Evolutionary conservation across 2,113 vertebrate species (phyloP), one percentile per base, ranked within the genome.

Genomic region (Chlamydotis undulata): DNA sequence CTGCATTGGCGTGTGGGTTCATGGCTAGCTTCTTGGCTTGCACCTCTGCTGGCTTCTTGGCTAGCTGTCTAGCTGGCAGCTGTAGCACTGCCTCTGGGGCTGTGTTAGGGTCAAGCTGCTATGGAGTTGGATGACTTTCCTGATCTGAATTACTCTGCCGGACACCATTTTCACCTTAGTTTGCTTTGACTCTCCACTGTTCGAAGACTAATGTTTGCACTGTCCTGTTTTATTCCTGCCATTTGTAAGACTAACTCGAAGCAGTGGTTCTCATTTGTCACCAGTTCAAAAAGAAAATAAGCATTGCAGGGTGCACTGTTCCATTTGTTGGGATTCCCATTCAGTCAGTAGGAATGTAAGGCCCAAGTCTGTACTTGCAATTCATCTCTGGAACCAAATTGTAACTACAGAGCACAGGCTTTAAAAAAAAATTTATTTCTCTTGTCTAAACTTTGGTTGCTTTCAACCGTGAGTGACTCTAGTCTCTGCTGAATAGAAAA

Each of bases 11-110:
- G 55, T 15, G 8, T 50, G 50, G 41, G 65, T 93, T 90, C 63
- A 31, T 85, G 94, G 50, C 88, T 85, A 79, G 60, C 82, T 96
- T 85, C 85, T 93, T 97, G 78, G 81, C 85, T 91, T 91, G 37
- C 41, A 70, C 52, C 53, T 86, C 74, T 90, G 18, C 76, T 79
- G 35, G 65, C 59, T 73, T 81, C 88, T 96, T 94, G 95, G 88
- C 92, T 39, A 15, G 64, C 71, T 70, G 35, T 87, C 63, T 71
- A 59, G 49, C 70, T 33, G 80, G 82, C 94, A 94, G 67, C 76
- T 81, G 95, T 64, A 68, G 53, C 24, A 24, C 41, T 56, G 25
- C 76, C 74, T 80, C 78, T 47, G 12, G 39, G 59, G 37, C 75
- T 91, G 2, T n/a, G 35, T 69, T 61, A 29, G 31, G 50, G 74